phyloP scores from a whole-genome alignment of 2,113 vertebrate species.

The Dromas ardeola region DNA sequence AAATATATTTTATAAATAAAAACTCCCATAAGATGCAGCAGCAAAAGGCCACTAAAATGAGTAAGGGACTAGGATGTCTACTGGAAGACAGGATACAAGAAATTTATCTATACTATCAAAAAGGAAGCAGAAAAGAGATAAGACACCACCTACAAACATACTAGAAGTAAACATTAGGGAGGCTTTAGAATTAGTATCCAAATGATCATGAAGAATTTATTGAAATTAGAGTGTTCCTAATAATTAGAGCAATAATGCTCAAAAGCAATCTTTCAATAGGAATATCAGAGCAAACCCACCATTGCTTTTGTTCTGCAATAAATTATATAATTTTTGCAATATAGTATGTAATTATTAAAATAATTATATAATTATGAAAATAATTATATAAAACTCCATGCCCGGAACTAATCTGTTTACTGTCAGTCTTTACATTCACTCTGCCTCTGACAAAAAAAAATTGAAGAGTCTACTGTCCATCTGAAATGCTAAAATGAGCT shows the following conservation, averaged over 20 bases:
- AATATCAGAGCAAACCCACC: neutral
- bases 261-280: neutral
- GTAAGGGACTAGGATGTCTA: fast-evolving
- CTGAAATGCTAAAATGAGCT: neutral
- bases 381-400: neutral
- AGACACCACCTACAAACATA: neutral
- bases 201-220: neutral
- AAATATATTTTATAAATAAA: neutral
- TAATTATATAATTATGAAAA: neutral
- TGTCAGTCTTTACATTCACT: neutral
- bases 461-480: neutral
- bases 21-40: neutral
- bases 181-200: neutral
- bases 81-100: neutral
- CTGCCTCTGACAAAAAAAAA: neutral
- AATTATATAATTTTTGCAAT: neutral
- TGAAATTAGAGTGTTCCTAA: neutral
- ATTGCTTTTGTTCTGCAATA: neutral
- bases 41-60: neutral
- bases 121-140: neutral
- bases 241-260: neutral
- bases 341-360: neutral
- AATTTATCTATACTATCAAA: neutral
- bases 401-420: neutral
- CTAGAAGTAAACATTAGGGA: neutral